These are phyloP conservation scores for Mirza zaza DNA, from an alignment of 2,113 vertebrate species.

Conservation along the genomic window DNA sequence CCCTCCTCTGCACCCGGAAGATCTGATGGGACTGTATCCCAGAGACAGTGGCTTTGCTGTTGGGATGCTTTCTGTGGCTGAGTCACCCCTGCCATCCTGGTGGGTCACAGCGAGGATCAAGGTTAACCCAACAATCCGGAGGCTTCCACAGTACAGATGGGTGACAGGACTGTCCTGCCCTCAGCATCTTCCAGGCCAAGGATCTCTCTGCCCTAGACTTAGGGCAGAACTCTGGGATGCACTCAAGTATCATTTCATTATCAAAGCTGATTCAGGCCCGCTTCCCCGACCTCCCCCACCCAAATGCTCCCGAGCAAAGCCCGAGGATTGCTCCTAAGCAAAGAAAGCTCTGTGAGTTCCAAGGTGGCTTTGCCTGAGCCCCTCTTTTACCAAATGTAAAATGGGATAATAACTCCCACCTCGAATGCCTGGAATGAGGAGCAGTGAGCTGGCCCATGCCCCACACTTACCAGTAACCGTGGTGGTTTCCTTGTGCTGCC, in stretches of 20 bases:
- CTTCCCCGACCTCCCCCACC: fast-evolving
- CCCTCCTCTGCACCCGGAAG: neutral
- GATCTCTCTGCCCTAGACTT: neutral
- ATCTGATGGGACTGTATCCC: neutral
- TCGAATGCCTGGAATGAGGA: neutral
- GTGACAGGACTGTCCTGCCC: neutral
- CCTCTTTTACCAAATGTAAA: neutral
- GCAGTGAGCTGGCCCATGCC: neutral
- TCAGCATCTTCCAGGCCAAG: neutral
- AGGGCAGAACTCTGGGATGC: neutral
- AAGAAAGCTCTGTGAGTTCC: neutral
- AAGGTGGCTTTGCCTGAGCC: neutral
- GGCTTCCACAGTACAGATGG: neutral
- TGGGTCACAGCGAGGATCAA: neutral
- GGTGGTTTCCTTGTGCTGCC: neutral
- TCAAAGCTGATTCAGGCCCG: neutral
- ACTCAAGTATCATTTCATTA: neutral
- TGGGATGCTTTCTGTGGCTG: neutral
- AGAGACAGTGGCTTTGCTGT: neutral
- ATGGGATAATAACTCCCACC: neutral
- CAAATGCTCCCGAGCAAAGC: neutral
- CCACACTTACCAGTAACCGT: neutral
- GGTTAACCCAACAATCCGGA: neutral
- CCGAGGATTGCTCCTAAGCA: neutral
- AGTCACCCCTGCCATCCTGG: neutral